These are phyloP conservation scores for Dendropsophus ebraccatus DNA, from an alignment of 2,113 vertebrate genomes.

Conservation along the genomic window DNA sequence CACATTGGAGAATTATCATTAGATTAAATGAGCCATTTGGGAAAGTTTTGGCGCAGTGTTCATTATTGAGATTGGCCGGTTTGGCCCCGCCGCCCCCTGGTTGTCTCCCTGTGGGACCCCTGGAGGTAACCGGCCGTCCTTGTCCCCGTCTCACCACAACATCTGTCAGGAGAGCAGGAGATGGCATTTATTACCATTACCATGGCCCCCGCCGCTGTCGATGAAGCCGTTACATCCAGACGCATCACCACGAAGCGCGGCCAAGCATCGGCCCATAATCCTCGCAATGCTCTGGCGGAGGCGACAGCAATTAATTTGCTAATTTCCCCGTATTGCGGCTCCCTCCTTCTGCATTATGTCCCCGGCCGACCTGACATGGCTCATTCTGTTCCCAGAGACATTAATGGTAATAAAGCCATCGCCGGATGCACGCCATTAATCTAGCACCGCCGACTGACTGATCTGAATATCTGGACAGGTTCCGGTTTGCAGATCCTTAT, in stretches of 20 bases:
- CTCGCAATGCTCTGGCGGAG: background rate
- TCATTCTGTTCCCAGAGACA: background rate
- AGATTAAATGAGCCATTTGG: background rate
- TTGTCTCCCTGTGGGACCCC: background rate
- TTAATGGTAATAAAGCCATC: constrained; percentile 15
- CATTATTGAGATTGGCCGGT: background rate
- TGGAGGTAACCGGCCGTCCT: background rate
- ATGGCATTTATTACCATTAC: constrained; percentile 24
- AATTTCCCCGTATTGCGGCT: constrained; percentile 7
- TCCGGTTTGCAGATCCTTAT: background rate
- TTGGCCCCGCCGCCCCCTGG: background rate
- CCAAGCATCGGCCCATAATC: background rate
- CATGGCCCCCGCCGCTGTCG: background rate
- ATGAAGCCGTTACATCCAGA: background rate
- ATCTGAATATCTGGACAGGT: background rate
- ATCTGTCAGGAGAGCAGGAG: constrained; percentile 1
- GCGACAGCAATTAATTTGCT: constrained; percentile 13
- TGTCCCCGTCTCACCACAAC: background rate
- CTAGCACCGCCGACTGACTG: background rate
- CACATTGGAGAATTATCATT: background rate
- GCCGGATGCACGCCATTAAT: constrained; percentile 2
- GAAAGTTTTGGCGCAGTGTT: background rate
- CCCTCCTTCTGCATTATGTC: background rate
- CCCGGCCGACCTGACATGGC: background rate
- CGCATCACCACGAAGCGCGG: constrained; percentile 3